A percentile compares a stretch with the other conserved stretches of the same genome.
Conservation (phyloP, 53 echinoderm and acorn worm species). For the Crossaster papposus region DNA sequence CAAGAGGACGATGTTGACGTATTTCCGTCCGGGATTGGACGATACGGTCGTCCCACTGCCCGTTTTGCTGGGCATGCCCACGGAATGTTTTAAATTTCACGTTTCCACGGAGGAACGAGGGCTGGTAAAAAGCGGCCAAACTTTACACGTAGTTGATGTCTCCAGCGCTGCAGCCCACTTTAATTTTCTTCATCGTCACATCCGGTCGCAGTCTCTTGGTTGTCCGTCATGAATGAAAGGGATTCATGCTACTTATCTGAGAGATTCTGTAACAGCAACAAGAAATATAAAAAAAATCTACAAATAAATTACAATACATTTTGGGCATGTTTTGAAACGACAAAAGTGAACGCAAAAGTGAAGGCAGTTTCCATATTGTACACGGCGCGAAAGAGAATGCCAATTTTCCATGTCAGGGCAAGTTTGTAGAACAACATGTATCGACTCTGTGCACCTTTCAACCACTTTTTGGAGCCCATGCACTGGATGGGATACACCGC, state of each 20-base stretch:
- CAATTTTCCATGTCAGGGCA: too few species aligned
- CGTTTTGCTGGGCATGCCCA: constrained; percentile 57
- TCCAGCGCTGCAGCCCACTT: constrained; percentile 1
- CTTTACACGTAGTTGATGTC: neutral
- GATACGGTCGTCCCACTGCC: constrained; percentile 23
- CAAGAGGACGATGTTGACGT: constrained; percentile 72
- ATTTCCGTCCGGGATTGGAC: constrained; percentile 55
- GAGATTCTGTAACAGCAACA: neutral
- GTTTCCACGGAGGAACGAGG: neutral
- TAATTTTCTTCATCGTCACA: constrained; percentile 39
- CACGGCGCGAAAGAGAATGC: too few species aligned
- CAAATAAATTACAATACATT: neutral
- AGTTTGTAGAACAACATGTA: too few species aligned
- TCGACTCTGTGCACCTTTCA: too few species aligned
- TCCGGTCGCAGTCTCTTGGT: neutral
- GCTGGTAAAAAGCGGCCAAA: neutral
- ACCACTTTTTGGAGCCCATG: too few species aligned
- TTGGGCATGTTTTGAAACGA: neutral
- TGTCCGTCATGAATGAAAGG: neutral
- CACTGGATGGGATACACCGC: too few species aligned
- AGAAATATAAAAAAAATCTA: neutral
- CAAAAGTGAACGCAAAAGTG: neutral
- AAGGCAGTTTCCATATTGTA: too few species aligned
- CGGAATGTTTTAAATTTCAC: constrained; percentile 4
- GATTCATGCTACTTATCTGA: neutral